Percentiles rank a stretch among this genome's conserved stretches.
These are phyloP conservation scores for Osmoderma eremita DNA, from an alignment of 2,888 invertebrate genomes.

Conservation along the genomic window DNA sequence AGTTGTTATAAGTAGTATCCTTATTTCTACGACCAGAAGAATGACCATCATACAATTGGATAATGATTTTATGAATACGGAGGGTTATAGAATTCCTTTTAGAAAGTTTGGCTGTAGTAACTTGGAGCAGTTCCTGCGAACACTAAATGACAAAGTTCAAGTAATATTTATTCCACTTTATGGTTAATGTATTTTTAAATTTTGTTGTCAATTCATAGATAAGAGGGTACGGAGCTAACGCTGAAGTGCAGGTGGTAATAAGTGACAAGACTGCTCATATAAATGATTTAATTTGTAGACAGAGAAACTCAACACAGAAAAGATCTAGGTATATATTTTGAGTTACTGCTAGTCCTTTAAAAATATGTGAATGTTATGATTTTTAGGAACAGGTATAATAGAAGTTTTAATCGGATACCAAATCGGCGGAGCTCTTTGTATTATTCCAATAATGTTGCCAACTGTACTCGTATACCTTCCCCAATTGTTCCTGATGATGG, in stretches of 20 bases:
- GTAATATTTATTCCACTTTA: constrained; percentile 8
- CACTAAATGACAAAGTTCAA: constrained; percentile 21
- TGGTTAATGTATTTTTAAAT: not conserved
- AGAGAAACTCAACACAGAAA: constrained; percentile 22
- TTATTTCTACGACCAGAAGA: constrained; percentile 30
- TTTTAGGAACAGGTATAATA: not conserved
- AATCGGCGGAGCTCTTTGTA: not conserved
- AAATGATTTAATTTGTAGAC: constrained; percentile 35
- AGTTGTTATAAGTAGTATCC: constrained; percentile 30
- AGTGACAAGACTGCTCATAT: constrained; percentile 38
- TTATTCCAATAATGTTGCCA: not conserved
- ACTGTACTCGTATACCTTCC: too few relatives aligned
- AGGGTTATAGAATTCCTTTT: constrained; percentile 34
- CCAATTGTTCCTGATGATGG: too few relatives aligned
- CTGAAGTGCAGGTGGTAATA: constrained; percentile 26
- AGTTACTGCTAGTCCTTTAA: not conserved
- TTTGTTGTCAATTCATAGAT: constrained; percentile 22
- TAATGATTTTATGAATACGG: constrained; percentile 17
- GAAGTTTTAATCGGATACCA: not conserved
- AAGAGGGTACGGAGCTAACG: constrained; percentile 26
- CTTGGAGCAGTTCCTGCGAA: constrained; percentile 30
- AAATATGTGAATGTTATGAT: not conserved
- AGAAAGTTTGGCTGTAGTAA: constrained; percentile 27
- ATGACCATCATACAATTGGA: constrained; percentile 40
- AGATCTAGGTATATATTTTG: not conserved